Percentiles rank a stretch among this genome's conserved stretches.
phyloP scores from a whole-genome alignment of 2,797 vertebrate genomes.

The Eleutherodactylus coqui region DNA sequence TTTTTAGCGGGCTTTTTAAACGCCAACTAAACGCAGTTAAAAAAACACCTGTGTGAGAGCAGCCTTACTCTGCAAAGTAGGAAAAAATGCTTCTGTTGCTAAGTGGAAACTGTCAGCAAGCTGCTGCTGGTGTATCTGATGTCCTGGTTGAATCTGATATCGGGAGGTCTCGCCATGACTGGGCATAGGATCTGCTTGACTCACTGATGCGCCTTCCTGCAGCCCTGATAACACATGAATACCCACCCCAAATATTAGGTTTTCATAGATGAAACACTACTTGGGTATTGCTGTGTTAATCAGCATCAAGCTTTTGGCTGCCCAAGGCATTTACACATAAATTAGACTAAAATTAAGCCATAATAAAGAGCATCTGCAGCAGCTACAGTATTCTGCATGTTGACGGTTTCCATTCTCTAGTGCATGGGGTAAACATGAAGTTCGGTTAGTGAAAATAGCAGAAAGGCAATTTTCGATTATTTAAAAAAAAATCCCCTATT shows the following conservation, averaged over 20 bases:
- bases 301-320: background rate
- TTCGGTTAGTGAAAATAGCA: too few relatives aligned
- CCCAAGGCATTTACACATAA: background rate
- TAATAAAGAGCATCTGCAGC: background rate
- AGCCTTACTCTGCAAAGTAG: too few relatives aligned
- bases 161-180: background rate
- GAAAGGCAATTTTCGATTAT: too few relatives aligned
- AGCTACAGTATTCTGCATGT: background rate
- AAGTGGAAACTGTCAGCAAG: background rate
- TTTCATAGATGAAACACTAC: background rate
- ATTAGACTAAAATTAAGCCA: background rate
- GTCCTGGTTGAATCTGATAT: background rate
- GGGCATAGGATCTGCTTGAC: background rate
- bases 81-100: background rate
- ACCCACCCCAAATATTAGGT: background rate
- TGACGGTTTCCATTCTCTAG: background rate
- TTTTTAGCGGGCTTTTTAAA: too few relatives aligned
- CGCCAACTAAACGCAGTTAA: too few relatives aligned
- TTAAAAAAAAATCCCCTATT: background rate
- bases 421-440: too few relatives aligned
- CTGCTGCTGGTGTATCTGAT: background rate
- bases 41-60: too few relatives aligned
- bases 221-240: background rate
- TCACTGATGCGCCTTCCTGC: background rate
- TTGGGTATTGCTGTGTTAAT: background rate